Evolutionary conservation across 1,140 invertebrate genomes (phyloP).

Genomic region (Philopotamus ludificatus): DNA sequence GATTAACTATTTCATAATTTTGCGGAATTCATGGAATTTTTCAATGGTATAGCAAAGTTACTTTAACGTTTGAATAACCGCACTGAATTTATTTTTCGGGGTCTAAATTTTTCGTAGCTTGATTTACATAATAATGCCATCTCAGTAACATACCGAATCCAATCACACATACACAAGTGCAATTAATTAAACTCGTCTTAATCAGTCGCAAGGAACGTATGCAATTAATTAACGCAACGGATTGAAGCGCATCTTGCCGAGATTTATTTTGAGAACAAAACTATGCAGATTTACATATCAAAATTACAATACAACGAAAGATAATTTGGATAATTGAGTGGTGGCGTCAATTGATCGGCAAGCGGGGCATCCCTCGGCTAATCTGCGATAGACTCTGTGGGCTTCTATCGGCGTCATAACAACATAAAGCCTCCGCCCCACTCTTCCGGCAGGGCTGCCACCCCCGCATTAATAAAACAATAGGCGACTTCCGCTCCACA

Average conservation of each 20-base stretch:
- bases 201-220: neutral
- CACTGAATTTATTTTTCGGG: too few relatives aligned
- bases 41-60: too few relatives aligned
- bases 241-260: too few relatives aligned
- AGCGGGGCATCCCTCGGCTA: slow-evolving; percentile 12
- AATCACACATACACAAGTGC: neutral
- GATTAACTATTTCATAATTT: too few relatives aligned
- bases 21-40: too few relatives aligned
- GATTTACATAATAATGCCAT: too few relatives aligned
- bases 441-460: neutral
- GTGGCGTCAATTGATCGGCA: slow-evolving; percentile 19
- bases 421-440: slow-evolving; percentile 23
- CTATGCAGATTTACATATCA: too few relatives aligned
- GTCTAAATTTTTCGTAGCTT: too few relatives aligned
- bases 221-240: neutral
- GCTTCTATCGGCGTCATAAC: slow-evolving; percentile 40
- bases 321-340: slow-evolving; percentile 23
- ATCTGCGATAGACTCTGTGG: slow-evolving; percentile 24
- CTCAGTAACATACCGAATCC: too few relatives aligned
- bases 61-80: too few relatives aligned
- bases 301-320: too few relatives aligned
- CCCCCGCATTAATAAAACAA: slow-evolving; percentile 41
- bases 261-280: too few relatives aligned
- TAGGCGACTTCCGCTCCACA: slow-evolving; percentile 41
- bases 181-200: neutral